Evolutionary conservation across 2,113 vertebrate species (phyloP).

Genomic region (Ramphastos sulfuratus): DNA sequence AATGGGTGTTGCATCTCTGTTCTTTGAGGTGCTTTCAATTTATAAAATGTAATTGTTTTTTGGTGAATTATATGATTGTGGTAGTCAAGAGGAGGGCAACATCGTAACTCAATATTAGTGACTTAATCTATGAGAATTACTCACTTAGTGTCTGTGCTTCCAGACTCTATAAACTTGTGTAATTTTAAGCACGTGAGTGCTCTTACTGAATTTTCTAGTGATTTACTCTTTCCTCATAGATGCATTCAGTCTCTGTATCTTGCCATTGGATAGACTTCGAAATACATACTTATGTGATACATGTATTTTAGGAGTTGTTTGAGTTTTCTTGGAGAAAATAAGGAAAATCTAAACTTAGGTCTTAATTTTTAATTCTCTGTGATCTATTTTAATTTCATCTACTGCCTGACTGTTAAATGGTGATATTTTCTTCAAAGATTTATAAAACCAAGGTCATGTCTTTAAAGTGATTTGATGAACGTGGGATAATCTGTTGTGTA

Average conservation of each 20-base stretch:
- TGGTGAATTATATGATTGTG: background rate
- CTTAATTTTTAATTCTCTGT: background rate
- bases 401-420: background rate
- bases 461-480: background rate
- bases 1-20: background rate
- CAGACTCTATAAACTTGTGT: background rate
- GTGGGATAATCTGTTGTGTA: background rate
- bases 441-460: background rate
- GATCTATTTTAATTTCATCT: background rate
- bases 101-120: background rate
- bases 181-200: background rate
- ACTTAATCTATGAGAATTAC: background rate
- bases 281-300: rapidly evolving
- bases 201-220: background rate
- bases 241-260: background rate
- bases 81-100: background rate
- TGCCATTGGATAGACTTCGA: background rate
- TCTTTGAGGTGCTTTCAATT: background rate
- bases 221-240: background rate
- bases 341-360: background rate
- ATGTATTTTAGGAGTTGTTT: background rate
- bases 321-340: background rate
- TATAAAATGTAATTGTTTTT: background rate
- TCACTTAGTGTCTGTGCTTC: background rate
- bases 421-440: background rate